phyloP scores from a whole-genome alignment of 2,797 vertebrate species.

The Anas bahamensis region DNA sequence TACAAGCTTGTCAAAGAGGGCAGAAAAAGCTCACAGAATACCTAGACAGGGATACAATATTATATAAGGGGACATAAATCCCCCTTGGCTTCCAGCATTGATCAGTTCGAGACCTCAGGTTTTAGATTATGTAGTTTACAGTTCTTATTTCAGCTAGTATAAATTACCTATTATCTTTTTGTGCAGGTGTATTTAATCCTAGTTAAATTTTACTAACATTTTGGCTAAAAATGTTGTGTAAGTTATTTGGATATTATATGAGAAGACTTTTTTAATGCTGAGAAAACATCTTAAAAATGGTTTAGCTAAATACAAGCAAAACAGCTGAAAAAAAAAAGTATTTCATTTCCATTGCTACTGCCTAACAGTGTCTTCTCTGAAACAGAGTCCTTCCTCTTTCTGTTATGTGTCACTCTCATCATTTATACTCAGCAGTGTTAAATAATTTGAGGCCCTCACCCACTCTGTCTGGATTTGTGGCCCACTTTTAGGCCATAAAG shows the following conservation, averaged over 20 bases:
- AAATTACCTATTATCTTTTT: background rate
- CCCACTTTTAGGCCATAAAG: background rate
- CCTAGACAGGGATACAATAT: background rate
- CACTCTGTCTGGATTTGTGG: background rate
- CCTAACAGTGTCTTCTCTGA: background rate
- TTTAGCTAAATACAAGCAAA: background rate
- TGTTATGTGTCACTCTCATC: background rate
- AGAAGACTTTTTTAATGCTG: background rate
- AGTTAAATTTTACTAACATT: background rate
- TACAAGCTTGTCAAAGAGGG: slow-evolving; percentile 46
- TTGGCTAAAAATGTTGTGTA: background rate
- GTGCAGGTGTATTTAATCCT: background rate
- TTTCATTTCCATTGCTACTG: background rate
- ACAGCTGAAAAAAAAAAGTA: background rate
- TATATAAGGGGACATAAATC: slow-evolving; percentile 24
- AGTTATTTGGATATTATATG: background rate
- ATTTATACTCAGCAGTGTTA: background rate
- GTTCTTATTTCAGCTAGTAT: background rate
- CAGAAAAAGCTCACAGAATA: slow-evolving; percentile 36
- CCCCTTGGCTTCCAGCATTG: slow-evolving; percentile 29
- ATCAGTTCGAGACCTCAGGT: slow-evolving; percentile 31
- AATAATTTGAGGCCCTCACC: background rate
- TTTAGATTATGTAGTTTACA: background rate
- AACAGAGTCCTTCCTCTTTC: background rate
- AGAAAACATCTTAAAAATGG: background rate